Evolutionary conservation across 1,140 invertebrate genomes (phyloP).

Genomic region (Idris sp.): DNA sequence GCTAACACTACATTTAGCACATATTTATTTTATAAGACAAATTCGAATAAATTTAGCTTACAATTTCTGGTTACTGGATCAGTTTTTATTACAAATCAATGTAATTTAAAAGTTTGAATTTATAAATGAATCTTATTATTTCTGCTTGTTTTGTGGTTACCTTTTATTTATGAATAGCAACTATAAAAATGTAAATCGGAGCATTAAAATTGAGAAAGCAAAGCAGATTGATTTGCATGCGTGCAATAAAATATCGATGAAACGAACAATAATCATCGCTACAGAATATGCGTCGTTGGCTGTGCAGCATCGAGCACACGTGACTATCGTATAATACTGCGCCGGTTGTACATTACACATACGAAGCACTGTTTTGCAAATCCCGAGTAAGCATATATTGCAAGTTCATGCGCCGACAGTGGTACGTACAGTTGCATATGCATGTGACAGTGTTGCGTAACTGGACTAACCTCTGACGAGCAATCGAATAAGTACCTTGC

Average conservation of each 20-base stretch:
- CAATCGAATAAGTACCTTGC: slow-evolving; percentile 61
- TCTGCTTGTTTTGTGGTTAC: no score
- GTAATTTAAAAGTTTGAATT: no score
- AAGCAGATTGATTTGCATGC: slow-evolving; percentile 8
- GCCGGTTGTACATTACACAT: slow-evolving; percentile 36
- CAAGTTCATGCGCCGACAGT: slow-evolving; percentile 30
- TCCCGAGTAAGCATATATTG: slow-evolving; percentile 45
- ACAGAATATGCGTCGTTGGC: slow-evolving; percentile 35
- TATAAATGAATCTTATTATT: no score
- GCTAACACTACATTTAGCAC: no score
- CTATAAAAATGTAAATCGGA: slow-evolving; percentile 10
- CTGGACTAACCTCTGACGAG: slow-evolving; percentile 59
- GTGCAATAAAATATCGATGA: slow-evolving; percentile 44
- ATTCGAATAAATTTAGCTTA: no score
- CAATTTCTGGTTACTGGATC: no score
- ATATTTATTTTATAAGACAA: no score
- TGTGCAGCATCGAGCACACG: slow-evolving; percentile 26
- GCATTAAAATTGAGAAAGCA: slow-evolving; percentile 18
- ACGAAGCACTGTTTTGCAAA: slow-evolving; percentile 34
- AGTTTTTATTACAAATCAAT: no score
- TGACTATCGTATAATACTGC: slow-evolving; percentile 36
- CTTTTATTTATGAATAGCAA: no score
- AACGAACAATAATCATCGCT: slow-evolving; percentile 44
- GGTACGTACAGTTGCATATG: slow-evolving; percentile 41
- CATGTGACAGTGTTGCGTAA: slow-evolving; percentile 56